Evolutionary conservation across 2,888 invertebrate genomes (phyloP).

Genomic region (Syrista parreyssii): DNA sequence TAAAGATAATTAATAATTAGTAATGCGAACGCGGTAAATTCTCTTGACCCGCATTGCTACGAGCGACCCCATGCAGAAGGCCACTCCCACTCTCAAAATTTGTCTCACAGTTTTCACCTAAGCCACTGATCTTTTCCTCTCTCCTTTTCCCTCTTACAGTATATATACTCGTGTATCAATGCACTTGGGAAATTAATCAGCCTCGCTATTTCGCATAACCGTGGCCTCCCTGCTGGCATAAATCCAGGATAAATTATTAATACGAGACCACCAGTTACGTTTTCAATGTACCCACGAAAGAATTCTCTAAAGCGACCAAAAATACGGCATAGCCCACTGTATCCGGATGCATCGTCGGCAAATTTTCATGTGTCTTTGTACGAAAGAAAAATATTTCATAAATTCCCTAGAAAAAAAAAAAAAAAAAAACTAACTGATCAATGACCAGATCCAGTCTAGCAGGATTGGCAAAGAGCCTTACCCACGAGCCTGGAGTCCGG

Average conservation of each 20-base stretch:
- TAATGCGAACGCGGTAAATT: not conserved
- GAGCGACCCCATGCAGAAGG: not conserved
- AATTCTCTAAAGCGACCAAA: not conserved
- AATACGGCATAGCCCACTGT: not conserved
- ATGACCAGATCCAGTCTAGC: not conserved
- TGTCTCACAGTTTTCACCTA: not conserved
- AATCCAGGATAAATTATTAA: not conserved
- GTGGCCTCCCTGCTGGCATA: not conserved
- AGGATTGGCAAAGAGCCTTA: slow-evolving; percentile 3
- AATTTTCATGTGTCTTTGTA: not conserved
- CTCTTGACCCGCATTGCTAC: not conserved
- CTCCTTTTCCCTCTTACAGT: not conserved
- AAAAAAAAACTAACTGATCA: not conserved
- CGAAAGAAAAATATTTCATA: not conserved
- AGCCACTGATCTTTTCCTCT: not conserved
- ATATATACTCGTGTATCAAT: not conserved
- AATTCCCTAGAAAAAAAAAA: not conserved
- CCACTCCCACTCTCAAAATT: not conserved
- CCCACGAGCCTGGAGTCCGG: not conserved
- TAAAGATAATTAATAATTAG: not conserved
- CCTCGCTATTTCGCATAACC: not conserved
- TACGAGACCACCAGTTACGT: not conserved
- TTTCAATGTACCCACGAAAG: not conserved
- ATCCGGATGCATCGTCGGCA: not conserved
- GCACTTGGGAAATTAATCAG: not conserved